These are phyloP conservation scores for Menidia beryllina DNA, from an alignment of 2,113 vertebrate species.

Conservation along the genomic window DNA sequence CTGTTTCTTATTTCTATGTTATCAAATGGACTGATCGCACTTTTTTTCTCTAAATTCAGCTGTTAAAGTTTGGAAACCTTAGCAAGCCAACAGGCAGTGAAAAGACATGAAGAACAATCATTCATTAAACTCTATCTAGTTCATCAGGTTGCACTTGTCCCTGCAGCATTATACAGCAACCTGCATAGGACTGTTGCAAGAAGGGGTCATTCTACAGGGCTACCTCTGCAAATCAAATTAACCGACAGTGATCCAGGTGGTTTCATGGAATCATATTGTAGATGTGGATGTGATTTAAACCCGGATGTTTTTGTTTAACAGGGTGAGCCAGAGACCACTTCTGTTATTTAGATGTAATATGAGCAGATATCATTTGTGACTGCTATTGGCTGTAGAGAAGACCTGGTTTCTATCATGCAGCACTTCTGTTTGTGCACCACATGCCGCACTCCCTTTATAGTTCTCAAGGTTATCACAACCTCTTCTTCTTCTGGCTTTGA, in stretches of 20 bases:
- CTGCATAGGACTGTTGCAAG: slow-evolving; percentile 5
- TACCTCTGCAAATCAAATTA: slow-evolving; percentile 40
- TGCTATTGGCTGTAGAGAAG: slow-evolving; percentile 20
- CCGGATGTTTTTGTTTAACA: slow-evolving; percentile 59
- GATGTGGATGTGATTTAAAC: slow-evolving; percentile 60
- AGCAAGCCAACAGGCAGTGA: not conserved
- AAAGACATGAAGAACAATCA: not conserved
- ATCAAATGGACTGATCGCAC: slow-evolving; percentile 7
- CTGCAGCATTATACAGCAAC: not conserved
- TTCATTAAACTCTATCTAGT: not conserved
- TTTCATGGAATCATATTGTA: slow-evolving; percentile 36
- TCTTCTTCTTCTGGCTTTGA: slow-evolving; percentile 9
- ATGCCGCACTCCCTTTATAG: slow-evolving; percentile 13
- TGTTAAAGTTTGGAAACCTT: slow-evolving; percentile 8
- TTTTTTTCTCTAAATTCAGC: slow-evolving; percentile 14
- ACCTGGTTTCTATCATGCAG: slow-evolving; percentile 59
- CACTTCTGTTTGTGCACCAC: slow-evolving; percentile 25
- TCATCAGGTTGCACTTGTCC: slow-evolving; percentile 9
- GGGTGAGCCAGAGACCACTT: slow-evolving; percentile 56
- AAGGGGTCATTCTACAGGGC: slow-evolving; percentile 4
- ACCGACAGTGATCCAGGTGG: slow-evolving; percentile 43
- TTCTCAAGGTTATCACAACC: slow-evolving; percentile 30
- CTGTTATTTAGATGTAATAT: slow-evolving; percentile 62
- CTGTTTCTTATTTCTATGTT: too few relatives aligned
- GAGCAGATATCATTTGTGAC: slow-evolving; percentile 58